Evolutionary conservation across 2,888 invertebrate genomes (phyloP), one percentile per base, ranked within the genome.

Genomic region (Pinctada fucata): DNA sequence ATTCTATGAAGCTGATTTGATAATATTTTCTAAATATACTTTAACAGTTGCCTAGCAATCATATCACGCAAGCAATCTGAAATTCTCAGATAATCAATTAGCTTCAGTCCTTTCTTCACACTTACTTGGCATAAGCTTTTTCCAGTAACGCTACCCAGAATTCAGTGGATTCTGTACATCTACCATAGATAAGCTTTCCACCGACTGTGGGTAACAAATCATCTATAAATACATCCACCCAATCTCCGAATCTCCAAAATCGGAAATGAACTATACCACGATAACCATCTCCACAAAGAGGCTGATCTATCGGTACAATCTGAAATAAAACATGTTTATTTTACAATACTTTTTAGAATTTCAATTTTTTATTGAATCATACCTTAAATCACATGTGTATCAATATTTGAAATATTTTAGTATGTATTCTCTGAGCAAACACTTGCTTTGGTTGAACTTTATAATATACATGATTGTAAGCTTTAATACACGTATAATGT

Each of bases 81-180:
- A n/a, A n/a, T n/a, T n/a, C 31, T 31, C 31, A 31, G 31, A 31
- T 31, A 1, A 31, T 31, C 31, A 31, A 31, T 31, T 31, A 31
- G 31, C 31, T 31, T 31, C 31, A 31, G 1, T 31, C 31, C 31
- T 31, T 31, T 31, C 31, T 31, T 31, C 31, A 58, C 13, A 76
- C 91, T 85, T 87, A 93, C 93, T 93, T 93, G 45, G 93, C 93
- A 86, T 93, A 93, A 1, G 93, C 93, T 82, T 93, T 93, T 82
- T 93, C 93, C 65, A 93, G 86, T 2, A 93, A 87, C 0, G 93
- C 90, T 47, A 93, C 92, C 93, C 93, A 93, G 84, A 93, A 93
- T 87, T 93, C 93, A 68, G 88, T 87, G 2, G 89, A 85, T 68
- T 93, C 92, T 13, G 90, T 87, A 79, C 92, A 91, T 1, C 90